Conservation (phyloP, 2,888 invertebrate species). For the Acanthosoma haemorrhoidale region DNA sequence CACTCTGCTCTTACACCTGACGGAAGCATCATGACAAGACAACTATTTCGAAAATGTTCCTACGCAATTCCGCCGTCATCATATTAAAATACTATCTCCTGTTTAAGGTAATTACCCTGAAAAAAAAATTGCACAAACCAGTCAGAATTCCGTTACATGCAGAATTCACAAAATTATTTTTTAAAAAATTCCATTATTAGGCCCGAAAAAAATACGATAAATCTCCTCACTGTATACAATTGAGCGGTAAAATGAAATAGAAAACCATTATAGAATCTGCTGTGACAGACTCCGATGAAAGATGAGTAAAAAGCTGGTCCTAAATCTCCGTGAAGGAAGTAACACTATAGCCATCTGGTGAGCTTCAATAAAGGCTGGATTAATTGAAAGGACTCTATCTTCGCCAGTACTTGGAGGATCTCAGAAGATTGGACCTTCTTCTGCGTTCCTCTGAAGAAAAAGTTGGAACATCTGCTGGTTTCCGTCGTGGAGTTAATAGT, state of each 20-base stretch:
- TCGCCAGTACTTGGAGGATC: background rate
- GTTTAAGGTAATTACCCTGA: too few species aligned
- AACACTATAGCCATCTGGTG: background rate
- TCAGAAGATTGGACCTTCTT: background rate
- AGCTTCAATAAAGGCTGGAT: background rate
- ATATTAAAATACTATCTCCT: too few species aligned
- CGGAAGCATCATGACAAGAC: too few species aligned
- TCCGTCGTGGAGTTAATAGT: background rate
- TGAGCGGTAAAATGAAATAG: background rate
- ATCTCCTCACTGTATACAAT: background rate
- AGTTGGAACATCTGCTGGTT: too few species aligned
- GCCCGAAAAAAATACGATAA: background rate
- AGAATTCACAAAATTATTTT: too few species aligned
- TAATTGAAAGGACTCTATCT: background rate
- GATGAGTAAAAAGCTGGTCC: background rate
- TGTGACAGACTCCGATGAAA: background rate
- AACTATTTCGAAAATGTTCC: too few species aligned
- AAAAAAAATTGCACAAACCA: too few species aligned
- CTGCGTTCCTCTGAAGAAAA: too few species aligned
- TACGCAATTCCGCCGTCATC: too few species aligned
- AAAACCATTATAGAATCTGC: background rate
- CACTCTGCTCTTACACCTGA: too few species aligned
- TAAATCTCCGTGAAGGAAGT: conserved; percentile 6
- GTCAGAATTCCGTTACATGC: too few species aligned
- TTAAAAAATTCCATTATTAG: too few species aligned